Percentiles rank a stretch among this genome's conserved stretches.
Evolutionary conservation across 2,888 invertebrate species (phyloP).

Genomic region (Clitarchus hookeri): DNA sequence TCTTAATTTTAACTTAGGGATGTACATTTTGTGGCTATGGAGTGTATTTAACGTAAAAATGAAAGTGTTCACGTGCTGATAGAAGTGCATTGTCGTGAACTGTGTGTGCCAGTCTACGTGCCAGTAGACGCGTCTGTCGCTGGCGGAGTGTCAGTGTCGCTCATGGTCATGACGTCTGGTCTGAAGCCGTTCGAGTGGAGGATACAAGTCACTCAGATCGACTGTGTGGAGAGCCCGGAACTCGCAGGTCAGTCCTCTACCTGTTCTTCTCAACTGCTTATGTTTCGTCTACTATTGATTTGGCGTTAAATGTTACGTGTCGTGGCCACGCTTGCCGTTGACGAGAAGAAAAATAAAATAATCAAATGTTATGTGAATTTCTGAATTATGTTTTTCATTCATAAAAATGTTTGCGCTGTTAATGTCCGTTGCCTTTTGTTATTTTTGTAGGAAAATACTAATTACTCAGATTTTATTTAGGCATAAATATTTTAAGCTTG

Average conservation of each 20-base stretch:
- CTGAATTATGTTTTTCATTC: background rate
- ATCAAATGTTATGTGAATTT: background rate
- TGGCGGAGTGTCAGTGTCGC: conserved; percentile 52
- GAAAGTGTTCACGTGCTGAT: too few relatives aligned
- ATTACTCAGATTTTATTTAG: too few relatives aligned
- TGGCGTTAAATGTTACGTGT: too few relatives aligned
- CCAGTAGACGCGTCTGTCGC: conserved; percentile 54
- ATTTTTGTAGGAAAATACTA: too few relatives aligned
- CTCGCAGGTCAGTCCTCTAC: conserved; percentile 30
- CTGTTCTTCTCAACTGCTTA: background rate
- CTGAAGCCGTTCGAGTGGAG: conserved; percentile 55
- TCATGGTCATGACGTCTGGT: conserved; percentile 54
- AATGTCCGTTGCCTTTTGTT: too few relatives aligned
- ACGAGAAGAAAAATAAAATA: background rate
- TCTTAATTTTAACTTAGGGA: too few relatives aligned
- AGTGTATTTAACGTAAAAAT: too few relatives aligned
- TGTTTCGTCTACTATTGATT: background rate
- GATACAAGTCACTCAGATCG: conserved; percentile 65
- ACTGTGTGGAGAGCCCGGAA: conserved; percentile 53
- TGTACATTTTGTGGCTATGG: too few relatives aligned
- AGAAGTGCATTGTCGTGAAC: too few relatives aligned
- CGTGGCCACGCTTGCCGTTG: too few relatives aligned
- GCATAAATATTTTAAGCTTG: too few relatives aligned
- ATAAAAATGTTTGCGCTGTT: too few relatives aligned
- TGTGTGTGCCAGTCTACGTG: conserved; percentile 55